Evolutionary conservation across 1,140 invertebrate species (phyloP).

Genomic region (Steinernema feltiae): DNA sequence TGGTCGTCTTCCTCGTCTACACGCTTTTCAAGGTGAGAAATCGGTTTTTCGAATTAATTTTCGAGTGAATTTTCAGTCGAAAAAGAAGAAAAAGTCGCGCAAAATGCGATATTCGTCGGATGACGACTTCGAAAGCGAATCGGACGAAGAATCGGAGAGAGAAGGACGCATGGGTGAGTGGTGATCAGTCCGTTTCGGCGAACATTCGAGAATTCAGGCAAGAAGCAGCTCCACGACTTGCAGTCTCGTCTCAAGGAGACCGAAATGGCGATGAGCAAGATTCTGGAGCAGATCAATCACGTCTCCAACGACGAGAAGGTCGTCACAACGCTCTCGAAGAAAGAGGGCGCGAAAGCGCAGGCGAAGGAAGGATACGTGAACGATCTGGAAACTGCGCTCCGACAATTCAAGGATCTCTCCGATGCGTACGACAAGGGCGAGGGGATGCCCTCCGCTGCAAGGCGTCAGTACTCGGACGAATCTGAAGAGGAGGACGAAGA

Average conservation of each 20-base stretch:
- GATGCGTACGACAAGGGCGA: neutral
- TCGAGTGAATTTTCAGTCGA: no score
- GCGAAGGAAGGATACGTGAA: neutral
- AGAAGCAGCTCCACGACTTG: constrained; percentile 28
- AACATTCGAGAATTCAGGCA: constrained; percentile 14
- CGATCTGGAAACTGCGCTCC: constrained; percentile 18
- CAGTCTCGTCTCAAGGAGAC: constrained; percentile 37
- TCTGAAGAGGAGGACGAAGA: neutral
- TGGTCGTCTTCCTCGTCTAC: constrained; percentile 51
- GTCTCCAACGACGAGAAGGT: constrained; percentile 17
- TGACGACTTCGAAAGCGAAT: constrained; percentile 22
- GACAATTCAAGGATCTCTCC: constrained; percentile 19
- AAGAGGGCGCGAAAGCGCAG: constrained; percentile 3
- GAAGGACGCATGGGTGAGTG: constrained; percentile 10
- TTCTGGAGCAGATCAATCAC: constrained; percentile 36
- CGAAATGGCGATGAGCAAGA: constrained; percentile 39
- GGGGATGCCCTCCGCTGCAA: neutral
- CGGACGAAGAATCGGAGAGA: constrained; percentile 10
- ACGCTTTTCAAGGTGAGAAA: constrained; percentile 52
- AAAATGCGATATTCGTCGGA: constrained; percentile 8
- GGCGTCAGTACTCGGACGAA: neutral
- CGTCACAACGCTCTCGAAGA: neutral
- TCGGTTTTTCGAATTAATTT: no score
- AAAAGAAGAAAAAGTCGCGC: constrained; percentile 25
- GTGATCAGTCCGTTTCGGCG: neutral